Evolutionary conservation across 2,888 invertebrate genomes (phyloP).

Genomic region (Asteroscopus sphinx): DNA sequence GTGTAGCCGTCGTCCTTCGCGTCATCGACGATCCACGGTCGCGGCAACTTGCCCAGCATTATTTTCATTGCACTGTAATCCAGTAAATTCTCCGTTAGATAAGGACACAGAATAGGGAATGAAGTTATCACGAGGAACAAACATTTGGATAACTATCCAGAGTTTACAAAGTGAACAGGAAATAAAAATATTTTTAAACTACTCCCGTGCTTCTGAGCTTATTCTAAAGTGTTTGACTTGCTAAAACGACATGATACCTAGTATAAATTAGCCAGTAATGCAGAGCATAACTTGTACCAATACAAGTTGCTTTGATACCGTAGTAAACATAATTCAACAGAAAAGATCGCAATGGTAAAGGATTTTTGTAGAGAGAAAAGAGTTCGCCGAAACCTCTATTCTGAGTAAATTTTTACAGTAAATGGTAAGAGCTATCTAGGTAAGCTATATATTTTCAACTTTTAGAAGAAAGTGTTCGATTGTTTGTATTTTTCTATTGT

Average conservation of each 20-base stretch:
- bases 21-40: slow-evolving; percentile 99
- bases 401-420: too few relatives aligned
- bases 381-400: too few relatives aligned
- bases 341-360: slow-evolving; percentile 23
- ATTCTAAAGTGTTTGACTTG: not conserved
- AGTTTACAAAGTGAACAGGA: too few relatives aligned
- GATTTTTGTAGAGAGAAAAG: slow-evolving; percentile 8
- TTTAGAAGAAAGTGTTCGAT: too few relatives aligned
- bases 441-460: too few relatives aligned
- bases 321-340: slow-evolving; percentile 43
- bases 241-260: not conserved
- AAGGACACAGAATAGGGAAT: not conserved
- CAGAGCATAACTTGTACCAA: slow-evolving; percentile 31
- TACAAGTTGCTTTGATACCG: slow-evolving; percentile 39
- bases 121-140: too few relatives aligned
- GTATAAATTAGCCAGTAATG: slow-evolving; percentile 2
- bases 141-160: too few relatives aligned
- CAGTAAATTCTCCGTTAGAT: slow-evolving; percentile 12
- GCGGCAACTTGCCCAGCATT: slow-evolving; percentile 96
- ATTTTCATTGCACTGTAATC: slow-evolving; percentile 97
- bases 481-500: too few relatives aligned
- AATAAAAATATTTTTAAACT: not conserved
- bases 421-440: too few relatives aligned
- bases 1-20: slow-evolving; percentile 99
- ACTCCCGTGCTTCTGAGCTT: slow-evolving; percentile 7